phyloP scores from a whole-genome alignment of 2,888 invertebrate genomes.

The Thymelicus acteon region DNA sequence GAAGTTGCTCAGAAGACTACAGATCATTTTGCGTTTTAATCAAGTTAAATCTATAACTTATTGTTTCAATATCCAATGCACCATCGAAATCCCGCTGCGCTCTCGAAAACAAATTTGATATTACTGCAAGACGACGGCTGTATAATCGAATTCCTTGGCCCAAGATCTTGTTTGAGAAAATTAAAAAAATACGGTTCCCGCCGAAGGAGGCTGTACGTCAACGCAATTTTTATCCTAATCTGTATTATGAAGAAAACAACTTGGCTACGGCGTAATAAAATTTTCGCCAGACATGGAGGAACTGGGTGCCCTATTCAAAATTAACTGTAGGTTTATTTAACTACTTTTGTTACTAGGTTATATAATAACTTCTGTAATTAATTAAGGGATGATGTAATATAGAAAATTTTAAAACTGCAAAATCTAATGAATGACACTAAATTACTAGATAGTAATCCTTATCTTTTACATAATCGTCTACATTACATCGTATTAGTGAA shows the following conservation, averaged over 20 bases:
- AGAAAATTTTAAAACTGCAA: too few species aligned
- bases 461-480: too few species aligned
- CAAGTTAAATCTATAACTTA: slow-evolving; percentile 24
- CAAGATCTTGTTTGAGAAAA: slow-evolving; percentile 76
- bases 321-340: slow-evolving; percentile 4
- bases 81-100: slow-evolving; percentile 51
- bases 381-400: too few species aligned
- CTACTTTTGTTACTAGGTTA: too few species aligned
- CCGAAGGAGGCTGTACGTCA: slow-evolving; percentile 68
- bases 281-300: slow-evolving; percentile 23
- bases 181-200: slow-evolving; percentile 78
- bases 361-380: too few species aligned
- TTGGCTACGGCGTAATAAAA: slow-evolving; percentile 35
- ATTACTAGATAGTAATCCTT: too few species aligned
- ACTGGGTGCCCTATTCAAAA: background rate
- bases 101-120: slow-evolving; percentile 71
- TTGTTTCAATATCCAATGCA: slow-evolving; percentile 50
- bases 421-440: too few species aligned
- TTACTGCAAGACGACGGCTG: slow-evolving; percentile 60
- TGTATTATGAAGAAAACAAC: slow-evolving; percentile 70
- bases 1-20: background rate
- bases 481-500: too few species aligned
- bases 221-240: slow-evolving; percentile 80
- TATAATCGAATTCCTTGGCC: slow-evolving; percentile 73
- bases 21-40: slow-evolving; percentile 16